A percentile compares a stretch with the other conserved stretches of the same genome.
These are phyloP conservation scores for Parnassius apollo DNA, from an alignment of 2,888 invertebrate genomes.

Conservation along the genomic window DNA sequence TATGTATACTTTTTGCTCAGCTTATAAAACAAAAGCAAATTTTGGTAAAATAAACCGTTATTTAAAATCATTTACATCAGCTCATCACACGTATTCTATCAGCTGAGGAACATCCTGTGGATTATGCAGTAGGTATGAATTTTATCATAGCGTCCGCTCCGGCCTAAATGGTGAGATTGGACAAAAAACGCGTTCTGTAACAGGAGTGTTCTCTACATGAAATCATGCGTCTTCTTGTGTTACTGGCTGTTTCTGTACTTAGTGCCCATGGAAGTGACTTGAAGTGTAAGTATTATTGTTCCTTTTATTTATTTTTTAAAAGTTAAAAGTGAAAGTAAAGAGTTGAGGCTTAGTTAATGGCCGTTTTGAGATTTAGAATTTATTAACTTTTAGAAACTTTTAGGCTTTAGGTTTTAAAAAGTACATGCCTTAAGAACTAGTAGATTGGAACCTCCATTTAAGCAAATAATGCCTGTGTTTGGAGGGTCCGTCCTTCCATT, in stretches of 20 bases:
- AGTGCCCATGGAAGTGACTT: slow-evolving; percentile 38
- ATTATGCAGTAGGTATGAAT: slow-evolving; percentile 44
- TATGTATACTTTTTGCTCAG: too few species aligned
- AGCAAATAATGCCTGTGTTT: too few species aligned
- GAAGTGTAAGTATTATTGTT: slow-evolving; percentile 29
- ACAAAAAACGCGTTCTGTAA: slow-evolving; percentile 23
- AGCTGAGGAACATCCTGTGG: slow-evolving; percentile 54
- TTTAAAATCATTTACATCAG: slow-evolving; percentile 2
- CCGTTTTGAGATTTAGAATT: too few species aligned
- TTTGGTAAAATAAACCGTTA: slow-evolving; percentile 5
- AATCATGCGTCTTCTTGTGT: slow-evolving; percentile 45
- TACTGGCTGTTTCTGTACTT: slow-evolving; percentile 37
- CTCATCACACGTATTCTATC: slow-evolving; percentile 41
- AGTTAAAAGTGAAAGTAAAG: neutral
- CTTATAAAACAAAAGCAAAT: neutral
- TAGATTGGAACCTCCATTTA: too few species aligned
- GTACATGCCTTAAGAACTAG: too few species aligned
- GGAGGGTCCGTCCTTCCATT: too few species aligned
- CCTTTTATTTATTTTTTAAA: slow-evolving; percentile 2
- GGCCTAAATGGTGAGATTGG: slow-evolving; percentile 33
- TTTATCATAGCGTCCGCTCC: slow-evolving; percentile 39
- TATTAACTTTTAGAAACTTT: too few species aligned
- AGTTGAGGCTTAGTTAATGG: neutral
- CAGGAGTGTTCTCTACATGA: slow-evolving; percentile 6
- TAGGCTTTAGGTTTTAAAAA: too few species aligned